Evolutionary conservation across 92 coral and sea anemone species (phyloP).

Genomic region (Pocillopora grandis): DNA sequence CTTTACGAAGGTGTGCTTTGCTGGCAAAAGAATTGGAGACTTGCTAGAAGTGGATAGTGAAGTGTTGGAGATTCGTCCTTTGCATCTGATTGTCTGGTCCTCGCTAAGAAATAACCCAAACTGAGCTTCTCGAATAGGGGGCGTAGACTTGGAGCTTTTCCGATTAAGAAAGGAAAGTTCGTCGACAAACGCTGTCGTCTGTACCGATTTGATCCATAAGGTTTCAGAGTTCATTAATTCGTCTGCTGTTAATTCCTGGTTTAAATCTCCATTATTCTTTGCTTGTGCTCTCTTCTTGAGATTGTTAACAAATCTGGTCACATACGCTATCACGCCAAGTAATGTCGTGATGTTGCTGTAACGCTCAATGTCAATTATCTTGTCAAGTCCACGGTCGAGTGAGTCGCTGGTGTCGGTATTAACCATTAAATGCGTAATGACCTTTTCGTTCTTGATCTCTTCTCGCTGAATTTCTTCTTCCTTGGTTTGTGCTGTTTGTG

Average conservation of each 20-base stretch:
- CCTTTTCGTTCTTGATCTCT: conserved; percentile 25
- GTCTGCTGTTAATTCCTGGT: conserved; percentile 33
- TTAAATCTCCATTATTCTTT: neutral
- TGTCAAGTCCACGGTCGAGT: conserved; percentile 23
- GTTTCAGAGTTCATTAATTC: conserved; percentile 42
- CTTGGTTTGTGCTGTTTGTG: conserved; percentile 17
- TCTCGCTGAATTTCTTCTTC: conserved; percentile 34
- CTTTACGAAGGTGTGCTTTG: conserved; percentile 45
- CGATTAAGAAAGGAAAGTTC: conserved; percentile 40
- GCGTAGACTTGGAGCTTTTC: conserved; percentile 23
- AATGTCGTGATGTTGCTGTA: conserved; percentile 41
- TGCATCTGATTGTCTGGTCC: conserved; percentile 43
- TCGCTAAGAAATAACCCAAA: conserved; percentile 55
- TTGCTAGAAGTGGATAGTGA: conserved; percentile 44
- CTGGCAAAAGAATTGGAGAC: conserved; percentile 58
- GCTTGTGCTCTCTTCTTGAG: conserved; percentile 28
- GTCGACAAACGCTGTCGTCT: conserved; percentile 28
- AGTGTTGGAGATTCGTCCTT: conserved; percentile 48
- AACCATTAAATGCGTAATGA: conserved; percentile 15
- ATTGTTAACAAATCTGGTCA: conserved; percentile 32
- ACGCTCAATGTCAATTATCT: conserved; percentile 38
- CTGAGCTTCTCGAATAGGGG: conserved; percentile 44
- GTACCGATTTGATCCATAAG: conserved; percentile 55
- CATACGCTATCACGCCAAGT: conserved; percentile 58
- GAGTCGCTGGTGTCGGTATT: neutral